Evolutionary conservation across 2,888 invertebrate species (phyloP).

Genomic region (Tenthredo distinguenda): DNA sequence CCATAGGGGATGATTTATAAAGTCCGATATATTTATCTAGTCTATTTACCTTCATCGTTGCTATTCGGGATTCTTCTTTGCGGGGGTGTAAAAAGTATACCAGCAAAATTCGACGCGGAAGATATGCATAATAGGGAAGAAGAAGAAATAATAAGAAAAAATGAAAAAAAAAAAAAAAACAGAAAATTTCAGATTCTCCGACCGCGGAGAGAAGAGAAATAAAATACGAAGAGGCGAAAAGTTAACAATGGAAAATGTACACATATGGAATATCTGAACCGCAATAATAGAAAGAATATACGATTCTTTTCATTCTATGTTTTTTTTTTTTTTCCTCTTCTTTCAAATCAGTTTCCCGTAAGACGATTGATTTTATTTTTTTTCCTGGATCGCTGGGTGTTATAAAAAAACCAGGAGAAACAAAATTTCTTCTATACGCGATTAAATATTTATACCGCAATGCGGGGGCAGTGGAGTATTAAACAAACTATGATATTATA

Average conservation of each 20-base stretch:
- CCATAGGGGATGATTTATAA: slow-evolving; percentile 29
- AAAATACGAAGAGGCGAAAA: neutral
- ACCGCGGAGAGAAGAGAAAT: too few relatives aligned
- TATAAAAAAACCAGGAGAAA: too few relatives aligned
- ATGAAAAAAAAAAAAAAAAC: neutral
- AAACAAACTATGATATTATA: too few relatives aligned
- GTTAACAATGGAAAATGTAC: slow-evolving; percentile 13
- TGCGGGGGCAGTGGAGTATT: too few relatives aligned
- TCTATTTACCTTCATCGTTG: slow-evolving; percentile 23
- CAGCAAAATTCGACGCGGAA: neutral
- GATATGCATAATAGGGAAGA: neutral
- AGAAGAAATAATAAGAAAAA: neutral
- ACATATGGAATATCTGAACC: neutral
- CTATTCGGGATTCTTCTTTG: neutral
- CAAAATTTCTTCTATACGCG: too few relatives aligned
- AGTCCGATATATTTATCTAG: slow-evolving; percentile 30
- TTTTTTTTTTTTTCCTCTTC: too few relatives aligned
- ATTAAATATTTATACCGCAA: too few relatives aligned
- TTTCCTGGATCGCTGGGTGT: too few relatives aligned
- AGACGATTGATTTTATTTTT: too few relatives aligned
- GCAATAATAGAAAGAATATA: neutral
- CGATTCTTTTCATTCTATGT: too few relatives aligned
- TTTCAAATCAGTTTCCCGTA: too few relatives aligned
- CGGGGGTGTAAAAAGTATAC: neutral
- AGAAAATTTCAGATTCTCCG: neutral